These are phyloP conservation scores for Rhinoraja longicauda DNA, from an alignment of 2,797 vertebrate species.

Conservation along the genomic window DNA sequence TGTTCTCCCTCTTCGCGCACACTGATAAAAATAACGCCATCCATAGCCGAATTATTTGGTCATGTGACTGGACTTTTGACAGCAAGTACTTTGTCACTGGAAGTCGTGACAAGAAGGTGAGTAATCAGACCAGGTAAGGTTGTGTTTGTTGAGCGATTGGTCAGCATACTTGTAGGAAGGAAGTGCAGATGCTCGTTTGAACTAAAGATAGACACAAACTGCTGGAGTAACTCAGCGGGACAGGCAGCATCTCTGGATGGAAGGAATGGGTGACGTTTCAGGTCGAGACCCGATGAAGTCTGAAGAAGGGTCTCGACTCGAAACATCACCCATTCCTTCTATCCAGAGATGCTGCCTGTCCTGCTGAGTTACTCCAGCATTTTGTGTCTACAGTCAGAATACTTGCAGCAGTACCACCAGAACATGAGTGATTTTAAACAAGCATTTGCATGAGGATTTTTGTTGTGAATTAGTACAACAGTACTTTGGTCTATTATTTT, in stretches of 20 bases:
- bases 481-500: background rate
- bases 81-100: slow-evolving; percentile 87
- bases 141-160: background rate
- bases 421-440: background rate
- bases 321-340: too few species aligned
- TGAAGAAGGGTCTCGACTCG: too few species aligned
- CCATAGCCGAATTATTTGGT: slow-evolving; percentile 93
- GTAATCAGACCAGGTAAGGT: background rate
- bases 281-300: too few species aligned
- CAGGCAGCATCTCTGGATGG: too few species aligned
- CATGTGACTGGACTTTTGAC: slow-evolving; percentile 90
- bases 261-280: too few species aligned
- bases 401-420: too few species aligned
- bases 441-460: background rate
- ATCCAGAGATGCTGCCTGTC: too few species aligned
- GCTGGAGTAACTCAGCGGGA: too few species aligned
- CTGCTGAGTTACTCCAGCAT: too few species aligned
- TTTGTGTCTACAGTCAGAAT: background rate
- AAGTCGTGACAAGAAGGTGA: slow-evolving; percentile 93
- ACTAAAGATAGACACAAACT: too few species aligned
- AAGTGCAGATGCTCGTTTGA: too few species aligned
- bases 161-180: background rate
- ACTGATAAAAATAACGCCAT: slow-evolving; percentile 76
- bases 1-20: slow-evolving; percentile 70
- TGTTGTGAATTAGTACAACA: background rate